These are phyloP conservation scores for Pachypeltis micranthus DNA, from an alignment of 1,140 invertebrate genomes.

Conservation along the genomic window DNA sequence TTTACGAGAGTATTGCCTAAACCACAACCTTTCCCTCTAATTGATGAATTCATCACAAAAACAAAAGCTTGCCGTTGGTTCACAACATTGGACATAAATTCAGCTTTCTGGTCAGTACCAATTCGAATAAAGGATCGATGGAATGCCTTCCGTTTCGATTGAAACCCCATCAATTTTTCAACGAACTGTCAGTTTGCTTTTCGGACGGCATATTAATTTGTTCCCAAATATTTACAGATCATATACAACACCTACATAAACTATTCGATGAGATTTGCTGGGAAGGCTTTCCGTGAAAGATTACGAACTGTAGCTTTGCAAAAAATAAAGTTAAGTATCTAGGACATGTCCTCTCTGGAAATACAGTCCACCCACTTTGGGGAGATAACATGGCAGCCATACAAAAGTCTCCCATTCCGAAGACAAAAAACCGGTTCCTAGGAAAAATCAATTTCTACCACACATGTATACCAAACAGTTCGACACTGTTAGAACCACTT, in stretches of 20 bases:
- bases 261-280: conserved; percentile 21
- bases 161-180: conserved; percentile 32
- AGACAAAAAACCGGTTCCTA: conserved; percentile 23
- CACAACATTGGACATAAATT: conserved; percentile 25
- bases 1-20: conserved; percentile 20
- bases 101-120: conserved; percentile 27
- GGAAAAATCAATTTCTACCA: conserved; percentile 25
- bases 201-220: conserved; percentile 28
- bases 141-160: conserved; percentile 23
- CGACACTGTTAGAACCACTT: conserved; percentile 30
- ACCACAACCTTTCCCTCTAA: conserved; percentile 23
- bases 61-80: conserved; percentile 21
- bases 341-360: conserved; percentile 27
- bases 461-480: conserved; percentile 28
- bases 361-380: conserved; percentile 24
- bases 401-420: conserved; percentile 23
- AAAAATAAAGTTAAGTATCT: conserved; percentile 27
- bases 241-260: conserved; percentile 21
- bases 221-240: conserved; percentile 25
- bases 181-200: conserved; percentile 38
- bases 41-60: conserved; percentile 23
- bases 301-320: conserved; percentile 31
- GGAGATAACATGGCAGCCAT: conserved; percentile 27
- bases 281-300: conserved; percentile 32
- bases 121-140: conserved; percentile 24